A percentile compares a stretch with the other conserved stretches of the same genome.
These are phyloP conservation scores for Anser brachyrhynchus DNA, from an alignment of 2,113 vertebrate genomes.

Conservation along the genomic window DNA sequence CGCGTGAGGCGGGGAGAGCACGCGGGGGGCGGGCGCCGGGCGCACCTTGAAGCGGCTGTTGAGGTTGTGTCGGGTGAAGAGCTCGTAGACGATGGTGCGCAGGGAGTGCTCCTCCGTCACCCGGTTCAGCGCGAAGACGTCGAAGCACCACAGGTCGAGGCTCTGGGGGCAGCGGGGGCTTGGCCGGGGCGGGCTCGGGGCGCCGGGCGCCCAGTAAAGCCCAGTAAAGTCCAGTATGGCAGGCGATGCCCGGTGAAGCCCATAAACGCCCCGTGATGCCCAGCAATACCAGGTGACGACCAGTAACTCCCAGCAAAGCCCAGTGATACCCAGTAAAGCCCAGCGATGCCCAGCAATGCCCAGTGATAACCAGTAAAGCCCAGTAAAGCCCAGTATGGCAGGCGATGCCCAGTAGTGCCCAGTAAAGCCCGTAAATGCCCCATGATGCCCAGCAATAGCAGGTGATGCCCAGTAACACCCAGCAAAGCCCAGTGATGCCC, in stretches of 20 bases:
- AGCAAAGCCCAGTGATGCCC: neutral
- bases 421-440: no score
- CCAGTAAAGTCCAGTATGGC: no score
- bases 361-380: neutral
- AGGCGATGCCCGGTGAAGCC: neutral
- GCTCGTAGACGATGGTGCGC: constrained; percentile 85
- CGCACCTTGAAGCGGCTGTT: constrained; percentile 90
- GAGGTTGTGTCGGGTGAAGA: constrained; percentile 90
- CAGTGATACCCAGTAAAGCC: no score
- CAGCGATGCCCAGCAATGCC: no score
- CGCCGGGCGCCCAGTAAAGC: neutral
- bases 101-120: constrained; percentile 85
- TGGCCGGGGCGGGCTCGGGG: neutral
- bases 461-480: rapidly evolving
- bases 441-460: rapidly evolving
- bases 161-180: constrained; percentile 69
- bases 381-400: no score
- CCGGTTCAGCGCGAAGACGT: constrained; percentile 88
- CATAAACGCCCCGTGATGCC: neutral
- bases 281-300: no score
- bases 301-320: no score
- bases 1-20: rapidly evolving
- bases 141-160: constrained; percentile 90
- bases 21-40: rapidly evolving
- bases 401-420: no score